Evolutionary conservation across 2,113 vertebrate species (phyloP), one percentile per base, ranked within the genome.

Genomic region (Galemys pyrenaicus): DNA sequence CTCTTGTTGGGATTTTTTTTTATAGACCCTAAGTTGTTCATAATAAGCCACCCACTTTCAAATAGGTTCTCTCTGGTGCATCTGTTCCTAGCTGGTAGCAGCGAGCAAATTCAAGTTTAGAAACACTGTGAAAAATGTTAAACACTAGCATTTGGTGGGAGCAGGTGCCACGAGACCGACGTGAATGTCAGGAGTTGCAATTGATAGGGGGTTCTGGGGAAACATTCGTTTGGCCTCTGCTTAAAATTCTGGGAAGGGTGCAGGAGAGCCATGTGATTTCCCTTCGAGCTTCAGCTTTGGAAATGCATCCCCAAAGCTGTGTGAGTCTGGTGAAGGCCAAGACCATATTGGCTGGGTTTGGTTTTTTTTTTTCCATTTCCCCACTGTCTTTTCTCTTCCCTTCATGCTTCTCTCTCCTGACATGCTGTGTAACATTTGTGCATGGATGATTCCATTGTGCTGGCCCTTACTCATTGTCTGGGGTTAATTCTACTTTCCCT

Each of bases 1-100:
- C 95, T 96, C 96, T 95, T 95, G 96, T 97, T 97, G 97, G 91
- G 91, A 96, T 96, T 97, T 96, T 97, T 97, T 97, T 97, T 97
- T 97, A 96, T 97, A 97, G 97, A 95, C 94, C 95, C 93, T 90
- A 71, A 95, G 97, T 97, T 97, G 97, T 97, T 97, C 97, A 97
- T 97, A 96, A 96, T 92, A 94, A 97, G 96, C 97, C 95, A 96
- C 97, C 97, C 97, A 97, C 97, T 97, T 97, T 97, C 94, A 79
- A 30, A 93, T 92, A 95, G 95, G 95, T 96, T 46, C 74, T 92
- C 19, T 96, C 83, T 94, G 80, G 32, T 9, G 5, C 94, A 97
- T 97, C 92, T 68, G 96, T 97, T 96, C 92, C 56, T 91, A 68
- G 91, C 84, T 94, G 96, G 94, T 84, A 91, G 96, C 97, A 92